Evolutionary conservation across 2,113 vertebrate species (phyloP).

Genomic region (Nannobrachium achirus): DNA sequence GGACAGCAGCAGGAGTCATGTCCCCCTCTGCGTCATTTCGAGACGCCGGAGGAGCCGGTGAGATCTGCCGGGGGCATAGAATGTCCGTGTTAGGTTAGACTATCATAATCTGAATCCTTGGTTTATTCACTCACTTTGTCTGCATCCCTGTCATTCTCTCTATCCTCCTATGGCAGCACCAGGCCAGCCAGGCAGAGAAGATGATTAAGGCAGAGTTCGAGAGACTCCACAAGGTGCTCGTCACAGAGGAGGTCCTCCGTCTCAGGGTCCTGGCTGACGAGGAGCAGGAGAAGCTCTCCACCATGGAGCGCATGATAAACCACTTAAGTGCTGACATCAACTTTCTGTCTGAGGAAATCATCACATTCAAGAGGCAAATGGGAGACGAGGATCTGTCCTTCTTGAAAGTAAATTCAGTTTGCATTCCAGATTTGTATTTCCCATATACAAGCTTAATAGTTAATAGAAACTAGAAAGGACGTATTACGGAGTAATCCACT

Average conservation of each 20-base stretch:
- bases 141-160: neutral
- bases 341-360: conserved; percentile 48
- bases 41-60: no score
- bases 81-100: no score
- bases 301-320: conserved; percentile 35
- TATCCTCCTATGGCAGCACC: conserved; percentile 48
- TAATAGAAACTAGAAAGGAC: no score
- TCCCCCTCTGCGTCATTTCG: no score
- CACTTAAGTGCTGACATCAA: conserved; percentile 43
- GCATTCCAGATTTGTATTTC: neutral
- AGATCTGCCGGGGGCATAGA: no score
- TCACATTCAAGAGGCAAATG: conserved; percentile 70
- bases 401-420: conserved; percentile 54
- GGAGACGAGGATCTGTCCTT: conserved; percentile 69
- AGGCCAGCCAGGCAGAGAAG: conserved; percentile 68
- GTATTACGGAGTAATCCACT: no score
- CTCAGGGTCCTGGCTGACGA: conserved; percentile 64
- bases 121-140: no score
- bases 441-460: no score
- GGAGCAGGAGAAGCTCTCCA: conserved; percentile 58
- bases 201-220: conserved; percentile 73
- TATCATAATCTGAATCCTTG: no score
- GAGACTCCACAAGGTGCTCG: conserved; percentile 61
- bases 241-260: conserved; percentile 57
- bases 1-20: no score